A percentile compares a stretch with the other conserved stretches of the same genome.
Evolutionary conservation across 2,797 vertebrate genomes (phyloP).

Genomic region (Eupleurogrammus muticus): DNA sequence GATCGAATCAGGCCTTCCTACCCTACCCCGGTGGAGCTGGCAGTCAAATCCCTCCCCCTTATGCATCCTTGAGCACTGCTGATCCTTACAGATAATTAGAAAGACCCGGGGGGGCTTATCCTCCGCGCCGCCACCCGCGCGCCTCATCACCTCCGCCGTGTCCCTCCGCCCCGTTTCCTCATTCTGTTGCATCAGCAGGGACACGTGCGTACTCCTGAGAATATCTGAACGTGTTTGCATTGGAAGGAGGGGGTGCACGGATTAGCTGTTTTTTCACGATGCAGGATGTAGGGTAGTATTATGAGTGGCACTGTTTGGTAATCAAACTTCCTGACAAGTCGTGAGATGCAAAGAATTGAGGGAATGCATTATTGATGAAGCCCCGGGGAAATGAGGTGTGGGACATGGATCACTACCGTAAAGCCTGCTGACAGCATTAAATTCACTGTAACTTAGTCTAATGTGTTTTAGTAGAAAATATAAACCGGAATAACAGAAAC

Average conservation of each 20-base stretch:
- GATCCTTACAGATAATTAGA: constrained; percentile 81
- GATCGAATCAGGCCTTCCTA: constrained; percentile 70
- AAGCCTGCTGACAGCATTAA: constrained; percentile 49
- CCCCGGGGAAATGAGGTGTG: constrained; percentile 55
- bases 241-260: constrained; percentile 25
- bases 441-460: constrained; percentile 57
- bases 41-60: constrained; percentile 70
- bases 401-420: constrained; percentile 55
- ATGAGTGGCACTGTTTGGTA: constrained; percentile 50
- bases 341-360: constrained; percentile 60
- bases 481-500: constrained; percentile 28
- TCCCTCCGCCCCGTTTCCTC: constrained; percentile 9
- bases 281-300: constrained; percentile 28
- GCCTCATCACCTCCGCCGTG: constrained; percentile 37
- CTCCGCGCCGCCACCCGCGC: constrained; percentile 26
- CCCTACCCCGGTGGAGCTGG: constrained; percentile 56
- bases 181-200: constrained; percentile 75
- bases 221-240: constrained; percentile 15
- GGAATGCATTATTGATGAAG: constrained; percentile 72
- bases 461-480: constrained; percentile 50
- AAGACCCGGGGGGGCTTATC: constrained; percentile 70
- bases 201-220: constrained; percentile 33
- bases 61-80: constrained; percentile 76
- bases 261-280: constrained; percentile 23
- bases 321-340: constrained; percentile 51